phyloP scores from a whole-genome alignment of 2,888 invertebrate genomes.

The Coelinius sp. region DNA sequence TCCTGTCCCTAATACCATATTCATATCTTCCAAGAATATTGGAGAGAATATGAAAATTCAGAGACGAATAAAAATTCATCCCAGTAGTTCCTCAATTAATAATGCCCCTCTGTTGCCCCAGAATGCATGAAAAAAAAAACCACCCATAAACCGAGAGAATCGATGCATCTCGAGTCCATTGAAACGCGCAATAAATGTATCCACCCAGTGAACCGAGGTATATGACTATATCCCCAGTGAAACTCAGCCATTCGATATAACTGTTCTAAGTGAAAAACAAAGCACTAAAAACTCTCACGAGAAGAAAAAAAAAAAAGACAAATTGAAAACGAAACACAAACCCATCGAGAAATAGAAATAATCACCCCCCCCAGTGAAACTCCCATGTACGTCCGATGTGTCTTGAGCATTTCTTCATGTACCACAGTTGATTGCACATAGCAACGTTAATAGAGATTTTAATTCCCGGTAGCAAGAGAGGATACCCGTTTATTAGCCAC shows the following conservation, averaged over 20 bases:
- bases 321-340: neutral
- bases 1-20: neutral
- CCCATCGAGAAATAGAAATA: neutral
- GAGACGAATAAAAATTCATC: neutral
- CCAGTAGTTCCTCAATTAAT: neutral
- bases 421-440: conserved; percentile 47
- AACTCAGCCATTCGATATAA: conserved; percentile 1
- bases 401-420: conserved; percentile 23
- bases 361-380: neutral
- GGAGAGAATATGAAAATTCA: neutral
- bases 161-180: conserved; percentile 9
- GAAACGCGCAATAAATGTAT: conserved; percentile 12
- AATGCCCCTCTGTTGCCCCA: neutral
- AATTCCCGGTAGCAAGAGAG: conserved; percentile 52
- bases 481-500: conserved; percentile 54
- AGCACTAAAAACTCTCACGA: neutral
- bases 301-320: neutral
- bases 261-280: conserved; percentile 3
- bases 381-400: conserved; percentile 1
- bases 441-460: conserved; percentile 56
- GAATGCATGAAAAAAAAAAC: neutral
- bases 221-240: conserved; percentile 4
- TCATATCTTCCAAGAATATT: neutral
- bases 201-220: conserved; percentile 8
- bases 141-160: neutral